A percentile compares a stretch with the other conserved stretches of the same genome.
phyloP scores from a whole-genome alignment of 2,113 vertebrate genomes.

The Bagarius yarrelli region DNA sequence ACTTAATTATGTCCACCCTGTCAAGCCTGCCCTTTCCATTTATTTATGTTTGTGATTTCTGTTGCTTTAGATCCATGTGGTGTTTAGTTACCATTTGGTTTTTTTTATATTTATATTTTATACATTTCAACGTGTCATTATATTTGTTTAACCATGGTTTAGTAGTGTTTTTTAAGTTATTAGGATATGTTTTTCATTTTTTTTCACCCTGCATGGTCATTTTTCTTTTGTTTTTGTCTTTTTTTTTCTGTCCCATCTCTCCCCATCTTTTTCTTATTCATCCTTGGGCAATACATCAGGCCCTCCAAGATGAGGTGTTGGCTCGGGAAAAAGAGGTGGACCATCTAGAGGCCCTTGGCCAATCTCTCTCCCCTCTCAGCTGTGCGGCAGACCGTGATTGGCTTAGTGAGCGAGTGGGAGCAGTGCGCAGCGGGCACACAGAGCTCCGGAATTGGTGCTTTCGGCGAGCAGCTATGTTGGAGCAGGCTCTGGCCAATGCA shows the following conservation, averaged over 20 bases:
- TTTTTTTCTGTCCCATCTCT: constrained; percentile 47
- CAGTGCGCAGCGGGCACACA: constrained; percentile 76
- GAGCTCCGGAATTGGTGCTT: constrained; percentile 81
- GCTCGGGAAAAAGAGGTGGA: constrained; percentile 76
- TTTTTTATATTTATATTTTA: constrained; percentile 19
- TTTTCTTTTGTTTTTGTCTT: constrained; percentile 58
- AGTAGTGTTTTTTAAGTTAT: constrained; percentile 53
- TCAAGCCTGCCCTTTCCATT: constrained; percentile 18
- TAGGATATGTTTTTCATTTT: constrained; percentile 65
- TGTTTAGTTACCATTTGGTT: constrained; percentile 29
- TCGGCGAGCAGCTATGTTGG: constrained; percentile 84
- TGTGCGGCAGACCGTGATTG: constrained; percentile 76
- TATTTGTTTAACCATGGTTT: constrained; percentile 48
- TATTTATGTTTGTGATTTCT: constrained; percentile 31
- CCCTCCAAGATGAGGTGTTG: constrained; percentile 85
- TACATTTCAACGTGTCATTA: constrained; percentile 8
- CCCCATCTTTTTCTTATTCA: constrained; percentile 23
- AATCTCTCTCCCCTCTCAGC: constrained; percentile 83
- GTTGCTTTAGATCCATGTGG: constrained; percentile 16
- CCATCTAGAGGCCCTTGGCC: constrained; percentile 78
- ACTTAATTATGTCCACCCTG: background rate
- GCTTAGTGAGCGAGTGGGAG: constrained; percentile 81
- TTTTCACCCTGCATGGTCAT: constrained; percentile 71
- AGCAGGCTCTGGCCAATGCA: constrained; percentile 90
- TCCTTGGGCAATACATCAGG: constrained; percentile 70